Conservation (phyloP, 2,888 invertebrate species). For the Epiblema foenella region DNA sequence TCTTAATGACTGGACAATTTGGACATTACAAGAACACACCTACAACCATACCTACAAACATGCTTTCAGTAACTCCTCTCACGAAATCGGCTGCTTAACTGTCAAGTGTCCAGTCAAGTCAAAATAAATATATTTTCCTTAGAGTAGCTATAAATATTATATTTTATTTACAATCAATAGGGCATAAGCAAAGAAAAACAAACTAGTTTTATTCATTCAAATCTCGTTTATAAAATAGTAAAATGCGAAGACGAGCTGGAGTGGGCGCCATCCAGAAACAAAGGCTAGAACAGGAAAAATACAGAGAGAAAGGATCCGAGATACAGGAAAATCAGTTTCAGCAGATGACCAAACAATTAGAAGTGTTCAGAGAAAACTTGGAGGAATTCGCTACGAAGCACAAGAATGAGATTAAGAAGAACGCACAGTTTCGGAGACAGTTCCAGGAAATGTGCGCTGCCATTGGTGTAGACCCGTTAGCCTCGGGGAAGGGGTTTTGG, state of each 20-base stretch:
- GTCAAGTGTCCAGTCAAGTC: too few relatives aligned
- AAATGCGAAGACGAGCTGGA: slow-evolving; percentile 93
- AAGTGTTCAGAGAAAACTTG: slow-evolving; percentile 94
- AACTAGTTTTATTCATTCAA: neutral
- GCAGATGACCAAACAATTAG: slow-evolving; percentile 97
- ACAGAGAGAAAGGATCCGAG: slow-evolving; percentile 95
- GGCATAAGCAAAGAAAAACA: neutral
- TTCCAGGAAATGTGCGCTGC: slow-evolving; percentile 99
- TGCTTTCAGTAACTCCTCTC: too few relatives aligned
- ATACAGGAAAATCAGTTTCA: slow-evolving; percentile 96
- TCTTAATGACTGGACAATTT: too few relatives aligned
- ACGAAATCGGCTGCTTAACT: too few relatives aligned
- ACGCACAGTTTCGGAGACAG: slow-evolving; percentile 96
- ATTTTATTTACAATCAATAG: too few relatives aligned
- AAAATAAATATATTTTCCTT: too few relatives aligned
- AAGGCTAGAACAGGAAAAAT: slow-evolving; percentile 94
- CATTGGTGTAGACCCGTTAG: slow-evolving; percentile 98
- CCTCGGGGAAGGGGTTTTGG: slow-evolving; percentile 99
- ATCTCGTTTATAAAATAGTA: slow-evolving; percentile 41
- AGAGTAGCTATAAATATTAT: too few relatives aligned
- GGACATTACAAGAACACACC: too few relatives aligned
- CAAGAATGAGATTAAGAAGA: slow-evolving; percentile 96
- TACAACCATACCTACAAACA: too few relatives aligned
- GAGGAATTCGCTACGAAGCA: slow-evolving; percentile 98
- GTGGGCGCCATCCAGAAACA: slow-evolving; percentile 96